phyloP scores from a whole-genome alignment of 2,113 vertebrate species.

The Telmatochromis sp. region DNA sequence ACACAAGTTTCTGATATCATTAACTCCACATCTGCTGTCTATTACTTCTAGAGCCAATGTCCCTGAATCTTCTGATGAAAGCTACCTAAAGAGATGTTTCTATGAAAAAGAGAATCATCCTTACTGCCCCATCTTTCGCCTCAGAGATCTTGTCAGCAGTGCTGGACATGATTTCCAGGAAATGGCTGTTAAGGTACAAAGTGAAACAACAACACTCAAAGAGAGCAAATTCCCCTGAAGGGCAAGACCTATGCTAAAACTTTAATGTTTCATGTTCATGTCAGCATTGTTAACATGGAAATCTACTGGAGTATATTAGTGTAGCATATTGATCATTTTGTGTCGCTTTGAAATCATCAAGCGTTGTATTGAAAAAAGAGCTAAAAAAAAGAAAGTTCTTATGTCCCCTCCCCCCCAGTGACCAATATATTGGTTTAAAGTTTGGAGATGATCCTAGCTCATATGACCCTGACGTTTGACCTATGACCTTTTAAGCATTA shows the following conservation, averaged over 20 bases:
- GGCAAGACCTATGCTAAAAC: neutral
- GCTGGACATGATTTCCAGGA: conserved; percentile 80
- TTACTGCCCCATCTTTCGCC: conserved; percentile 90
- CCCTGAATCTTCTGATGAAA: conserved; percentile 63
- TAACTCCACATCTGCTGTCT: neutral
- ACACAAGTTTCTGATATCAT: neutral
- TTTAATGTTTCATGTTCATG: neutral
- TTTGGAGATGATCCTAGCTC: neutral
- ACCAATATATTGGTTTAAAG: neutral
- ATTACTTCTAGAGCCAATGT: conserved; percentile 78
- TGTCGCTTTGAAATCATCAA: neutral
- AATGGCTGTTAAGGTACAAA: conserved; percentile 79
- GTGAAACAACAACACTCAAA: neutral
- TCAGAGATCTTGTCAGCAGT: conserved; percentile 77
- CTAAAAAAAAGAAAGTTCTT: neutral
- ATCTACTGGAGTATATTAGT: neutral
- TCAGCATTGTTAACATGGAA: neutral
- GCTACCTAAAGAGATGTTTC: conserved; percentile 81
- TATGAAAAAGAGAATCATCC: conserved; percentile 70
- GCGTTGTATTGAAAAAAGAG: neutral
- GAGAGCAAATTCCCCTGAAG: neutral
- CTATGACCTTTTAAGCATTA: neutral
- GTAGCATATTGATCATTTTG: neutral
- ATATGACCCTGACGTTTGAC: neutral
- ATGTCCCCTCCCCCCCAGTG: neutral